These are phyloP conservation scores for Australoheros scitulus DNA, from an alignment of 2,113 vertebrate species.

Conservation along the genomic window DNA sequence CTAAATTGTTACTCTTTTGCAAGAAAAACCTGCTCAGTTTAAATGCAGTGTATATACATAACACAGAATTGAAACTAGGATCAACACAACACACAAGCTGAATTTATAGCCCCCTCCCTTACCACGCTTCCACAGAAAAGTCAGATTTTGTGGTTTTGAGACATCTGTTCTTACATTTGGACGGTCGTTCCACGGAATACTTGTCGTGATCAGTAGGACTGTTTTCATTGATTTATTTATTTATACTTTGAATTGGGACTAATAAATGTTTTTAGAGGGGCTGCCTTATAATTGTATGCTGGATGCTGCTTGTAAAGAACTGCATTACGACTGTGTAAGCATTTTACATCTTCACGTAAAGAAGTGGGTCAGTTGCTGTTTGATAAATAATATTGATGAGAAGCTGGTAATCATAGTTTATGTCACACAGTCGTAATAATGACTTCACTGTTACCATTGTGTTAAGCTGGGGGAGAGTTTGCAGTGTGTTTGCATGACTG, in stretches of 20 bases:
- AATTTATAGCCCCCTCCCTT: neutral
- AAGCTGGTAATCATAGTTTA: neutral
- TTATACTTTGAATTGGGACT: neutral
- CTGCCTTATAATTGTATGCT: neutral
- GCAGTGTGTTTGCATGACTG: neutral
- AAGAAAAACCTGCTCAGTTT: neutral
- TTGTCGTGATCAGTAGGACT: neutral
- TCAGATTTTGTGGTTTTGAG: neutral
- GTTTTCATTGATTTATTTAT: neutral
- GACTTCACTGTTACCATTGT: neutral
- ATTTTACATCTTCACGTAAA: neutral
- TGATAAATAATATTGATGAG: neutral
- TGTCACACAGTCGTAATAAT: neutral
- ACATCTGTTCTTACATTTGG: neutral
- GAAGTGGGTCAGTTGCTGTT: neutral
- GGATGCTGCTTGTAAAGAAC: neutral
- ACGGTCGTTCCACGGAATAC: neutral
- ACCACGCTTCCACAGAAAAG: neutral
- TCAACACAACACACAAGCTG: neutral
- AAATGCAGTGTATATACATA: neutral
- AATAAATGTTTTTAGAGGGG: slow-evolving; percentile 15
- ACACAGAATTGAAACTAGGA: neutral
- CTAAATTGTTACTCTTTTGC: slow-evolving; percentile 10
- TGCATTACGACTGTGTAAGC: neutral
- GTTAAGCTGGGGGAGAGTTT: neutral